Conservation (phyloP, 2,113 vertebrate species). For the Balaenoptera acutorostrata region DNA sequence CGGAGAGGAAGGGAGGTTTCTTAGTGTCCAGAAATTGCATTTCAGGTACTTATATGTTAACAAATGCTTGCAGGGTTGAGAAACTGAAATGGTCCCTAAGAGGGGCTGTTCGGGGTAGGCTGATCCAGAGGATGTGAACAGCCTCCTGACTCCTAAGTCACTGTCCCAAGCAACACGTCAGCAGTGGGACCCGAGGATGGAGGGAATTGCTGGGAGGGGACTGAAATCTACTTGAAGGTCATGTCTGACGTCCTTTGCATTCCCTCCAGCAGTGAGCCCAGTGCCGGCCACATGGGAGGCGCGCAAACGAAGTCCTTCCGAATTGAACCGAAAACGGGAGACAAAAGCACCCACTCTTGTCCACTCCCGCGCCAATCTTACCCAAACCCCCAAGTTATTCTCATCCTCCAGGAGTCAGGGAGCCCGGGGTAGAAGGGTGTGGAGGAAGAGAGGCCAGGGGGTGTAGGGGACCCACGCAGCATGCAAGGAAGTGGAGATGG, state of each 20-base stretch:
- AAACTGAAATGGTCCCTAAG: not conserved
- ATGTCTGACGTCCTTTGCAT: not conserved
- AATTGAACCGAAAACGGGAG: not conserved
- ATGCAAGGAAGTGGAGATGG: not conserved
- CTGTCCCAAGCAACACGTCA: not conserved
- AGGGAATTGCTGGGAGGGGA: not conserved
- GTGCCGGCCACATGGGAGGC: not conserved
- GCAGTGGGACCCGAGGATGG: not conserved
- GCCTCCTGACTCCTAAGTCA: not conserved
- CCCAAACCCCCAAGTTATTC: not conserved
- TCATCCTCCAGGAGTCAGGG: not conserved
- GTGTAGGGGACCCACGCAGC: not conserved
- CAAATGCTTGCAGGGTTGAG: not conserved
- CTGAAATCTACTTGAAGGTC: slow-evolving; percentile 7
- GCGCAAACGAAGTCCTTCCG: not conserved
- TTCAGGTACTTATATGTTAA: not conserved
- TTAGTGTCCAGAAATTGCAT: not conserved
- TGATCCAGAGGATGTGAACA: not conserved
- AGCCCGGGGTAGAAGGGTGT: not conserved
- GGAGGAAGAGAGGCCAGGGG: not conserved
- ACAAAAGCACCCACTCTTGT: slow-evolving; percentile 44
- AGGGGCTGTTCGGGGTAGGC: not conserved
- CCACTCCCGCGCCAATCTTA: not conserved
- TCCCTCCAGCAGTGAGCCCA: not conserved
- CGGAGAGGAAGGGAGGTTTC: not conserved